phyloP scores from a whole-genome alignment of 2,888 invertebrate species.

The Pocota personata region DNA sequence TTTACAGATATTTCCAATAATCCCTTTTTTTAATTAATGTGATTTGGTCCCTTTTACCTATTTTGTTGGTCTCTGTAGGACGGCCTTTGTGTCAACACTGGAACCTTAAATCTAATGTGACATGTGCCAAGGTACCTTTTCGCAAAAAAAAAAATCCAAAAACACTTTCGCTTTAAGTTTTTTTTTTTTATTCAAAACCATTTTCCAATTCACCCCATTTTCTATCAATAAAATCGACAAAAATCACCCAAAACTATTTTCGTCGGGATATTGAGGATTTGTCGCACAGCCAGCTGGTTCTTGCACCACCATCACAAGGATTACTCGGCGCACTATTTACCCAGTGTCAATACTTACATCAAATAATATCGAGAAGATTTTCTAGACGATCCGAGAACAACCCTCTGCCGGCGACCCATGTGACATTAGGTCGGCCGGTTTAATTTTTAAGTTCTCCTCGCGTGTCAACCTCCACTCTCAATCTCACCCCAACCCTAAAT shows the following conservation, averaged over 20 bases:
- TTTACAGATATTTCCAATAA: conserved; percentile 69
- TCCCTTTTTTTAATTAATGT: conserved; percentile 73
- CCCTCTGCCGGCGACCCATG: conserved; percentile 58
- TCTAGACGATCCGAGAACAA: background rate
- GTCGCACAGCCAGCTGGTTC: conserved; percentile 69
- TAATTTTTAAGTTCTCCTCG: conserved; percentile 74
- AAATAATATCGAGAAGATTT: conserved; percentile 43
- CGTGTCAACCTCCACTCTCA: conserved; percentile 66
- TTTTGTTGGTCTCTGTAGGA: background rate
- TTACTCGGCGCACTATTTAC: conserved; percentile 55
- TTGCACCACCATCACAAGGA: conserved; percentile 42
- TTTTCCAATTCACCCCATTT: conserved; percentile 58
- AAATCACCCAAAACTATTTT: conserved; percentile 58
- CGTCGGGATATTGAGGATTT: conserved; percentile 49
- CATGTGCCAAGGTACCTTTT: conserved; percentile 50
- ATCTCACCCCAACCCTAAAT: background rate
- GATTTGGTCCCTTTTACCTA: conserved; percentile 55
- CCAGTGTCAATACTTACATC: conserved; percentile 52
- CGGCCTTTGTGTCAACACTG: conserved; percentile 62
- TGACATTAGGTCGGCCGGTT: conserved; percentile 68
- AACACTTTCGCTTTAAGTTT: conserved; percentile 48
- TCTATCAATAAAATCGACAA: conserved; percentile 63
- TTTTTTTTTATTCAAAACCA: conserved; percentile 38
- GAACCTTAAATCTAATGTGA: conserved; percentile 59
- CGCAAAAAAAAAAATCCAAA: conserved; percentile 22